Percentiles rank a stretch among this genome's conserved stretches.
Evolutionary conservation across 2,888 invertebrate species (phyloP).

Genomic region (Ophion slaviceki): DNA sequence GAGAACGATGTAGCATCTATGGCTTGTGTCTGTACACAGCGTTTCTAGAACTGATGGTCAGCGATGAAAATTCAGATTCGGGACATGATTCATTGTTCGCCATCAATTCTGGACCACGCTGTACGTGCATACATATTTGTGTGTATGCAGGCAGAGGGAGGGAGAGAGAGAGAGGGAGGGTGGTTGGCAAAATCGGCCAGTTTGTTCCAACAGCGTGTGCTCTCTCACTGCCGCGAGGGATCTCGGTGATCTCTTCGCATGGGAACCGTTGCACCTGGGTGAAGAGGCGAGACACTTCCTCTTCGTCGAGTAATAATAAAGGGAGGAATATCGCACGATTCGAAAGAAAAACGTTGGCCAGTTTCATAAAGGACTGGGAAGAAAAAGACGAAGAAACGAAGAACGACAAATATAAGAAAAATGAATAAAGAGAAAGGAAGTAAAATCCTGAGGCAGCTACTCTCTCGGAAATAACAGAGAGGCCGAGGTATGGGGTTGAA

Average conservation of each 20-base stretch:
- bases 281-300: conserved; percentile 41
- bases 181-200: conserved; percentile 1
- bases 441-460: conserved; percentile 39
- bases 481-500: conserved; percentile 34
- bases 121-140: no score
- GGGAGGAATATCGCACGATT: conserved; percentile 42
- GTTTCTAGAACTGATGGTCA: no score
- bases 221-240: conserved; percentile 5
- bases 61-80: no score
- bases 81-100: no score
- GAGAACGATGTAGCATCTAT: not conserved
- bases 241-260: conserved; percentile 27
- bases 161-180: conserved; percentile 21
- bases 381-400: conserved; percentile 25
- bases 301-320: conserved; percentile 49
- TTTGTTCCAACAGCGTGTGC: conserved; percentile 30
- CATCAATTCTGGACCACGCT: no score
- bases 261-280: conserved; percentile 53
- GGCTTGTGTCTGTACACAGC: not conserved
- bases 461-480: conserved; percentile 48
- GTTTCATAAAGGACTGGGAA: conserved; percentile 39
- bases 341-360: conserved; percentile 41
- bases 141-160: not conserved
- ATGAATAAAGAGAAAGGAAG: conserved; percentile 44
- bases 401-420: conserved; percentile 45